Evolutionary conservation across 2,888 invertebrate species (phyloP).

Genomic region (Elysia crispata): DNA sequence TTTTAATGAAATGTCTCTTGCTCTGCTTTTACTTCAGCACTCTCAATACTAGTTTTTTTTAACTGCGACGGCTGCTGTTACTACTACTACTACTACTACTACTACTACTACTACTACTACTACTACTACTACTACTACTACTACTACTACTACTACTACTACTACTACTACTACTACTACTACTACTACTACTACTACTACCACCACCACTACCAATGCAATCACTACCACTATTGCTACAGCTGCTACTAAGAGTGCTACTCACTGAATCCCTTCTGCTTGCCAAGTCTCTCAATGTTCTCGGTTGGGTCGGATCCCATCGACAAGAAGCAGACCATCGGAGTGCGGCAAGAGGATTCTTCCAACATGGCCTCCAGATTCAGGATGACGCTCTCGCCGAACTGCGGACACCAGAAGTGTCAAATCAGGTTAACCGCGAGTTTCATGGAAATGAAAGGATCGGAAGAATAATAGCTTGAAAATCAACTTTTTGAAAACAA

Average conservation of each 20-base stretch:
- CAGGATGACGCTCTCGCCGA: constrained; percentile 92
- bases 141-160: constrained; percentile 28
- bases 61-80: neutral
- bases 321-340: constrained; percentile 93
- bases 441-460: too few species aligned
- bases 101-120: constrained; percentile 21
- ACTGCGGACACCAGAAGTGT: constrained; percentile 57
- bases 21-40: too few species aligned
- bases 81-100: neutral
- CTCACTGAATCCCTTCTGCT: constrained; percentile 89
- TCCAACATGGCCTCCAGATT: constrained; percentile 93
- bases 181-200: constrained; percentile 28
- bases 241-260: constrained; percentile 47
- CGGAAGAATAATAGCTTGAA: too few species aligned
- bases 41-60: neutral
- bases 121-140: constrained; percentile 28
- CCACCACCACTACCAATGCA: neutral
- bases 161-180: constrained; percentile 28
- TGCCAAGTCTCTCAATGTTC: constrained; percentile 91
- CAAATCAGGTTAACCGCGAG: too few species aligned
- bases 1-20: neutral
- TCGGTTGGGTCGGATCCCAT: constrained; percentile 98
- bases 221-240: neutral
- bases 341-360: constrained; percentile 92
- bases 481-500: too few species aligned